Evolutionary conservation across 2,113 vertebrate genomes (phyloP), one percentile per base, ranked within the genome.

Genomic region (Otocyon megalotis): DNA sequence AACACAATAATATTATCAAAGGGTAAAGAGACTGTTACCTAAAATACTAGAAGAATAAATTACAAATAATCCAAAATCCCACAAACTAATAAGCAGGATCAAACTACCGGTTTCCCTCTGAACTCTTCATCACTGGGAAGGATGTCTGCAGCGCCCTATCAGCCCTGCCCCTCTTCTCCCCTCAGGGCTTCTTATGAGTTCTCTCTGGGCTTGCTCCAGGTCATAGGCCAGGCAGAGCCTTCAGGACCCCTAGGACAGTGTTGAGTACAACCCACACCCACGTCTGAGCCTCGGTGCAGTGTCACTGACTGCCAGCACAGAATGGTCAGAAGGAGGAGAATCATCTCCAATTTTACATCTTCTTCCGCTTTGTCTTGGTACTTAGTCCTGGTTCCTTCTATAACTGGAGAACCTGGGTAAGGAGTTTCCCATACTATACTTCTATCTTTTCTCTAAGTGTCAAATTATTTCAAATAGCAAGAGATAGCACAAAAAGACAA

Each of bases 391-490:
- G 69, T n/a, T 22, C 69, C 67, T 63, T 63, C 79, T n/a, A 24
- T 37, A 60, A 43, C 0, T 60, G 6, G 28, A 74, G n/a, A 90
- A 54, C 37, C n/a, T n/a, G 5, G 30, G 60, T 37, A 17, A 53
- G 62, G 6, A 15, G 13, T 58, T 32, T 35, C 20, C 50, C 81
- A 13, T 56, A 69, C 76, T 60, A 15, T 11, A 28, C n/a, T 80
- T 60, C 28, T 22, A 56, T n/a, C 54, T 84, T 65, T 58, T 30
- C 60, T 79, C 62, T 69, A 76, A 50, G 20, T 84, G 90, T 80
- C 65, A 80, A 74, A 76, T 58, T 56, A 65, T 86, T 96, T 92
- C 72, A 84, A 90, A 83, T 17, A 93, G 30, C 24, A 24, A 48
- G 37, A 50, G 24, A 60, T 26, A 35, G 43, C 62, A 79, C 35